Conservation (phyloP, 1,140 invertebrate species). For the Pissodes strobi region DNA sequence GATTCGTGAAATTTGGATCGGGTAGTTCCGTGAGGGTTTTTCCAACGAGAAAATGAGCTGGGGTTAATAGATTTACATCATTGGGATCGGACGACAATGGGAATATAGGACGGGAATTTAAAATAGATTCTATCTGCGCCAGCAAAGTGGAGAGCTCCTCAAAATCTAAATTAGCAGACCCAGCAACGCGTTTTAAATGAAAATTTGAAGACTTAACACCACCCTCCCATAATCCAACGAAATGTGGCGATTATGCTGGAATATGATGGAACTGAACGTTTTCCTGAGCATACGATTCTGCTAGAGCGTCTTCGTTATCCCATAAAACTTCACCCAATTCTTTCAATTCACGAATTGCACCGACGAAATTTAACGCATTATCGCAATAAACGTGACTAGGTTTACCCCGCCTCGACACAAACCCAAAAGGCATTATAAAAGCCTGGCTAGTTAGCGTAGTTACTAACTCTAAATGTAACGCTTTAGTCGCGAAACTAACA, state of each 20-base stretch:
- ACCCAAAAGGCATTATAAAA: constrained; percentile 47
- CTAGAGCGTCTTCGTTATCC: neutral
- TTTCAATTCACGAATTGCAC: constrained; percentile 15
- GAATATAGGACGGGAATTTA: constrained; percentile 45
- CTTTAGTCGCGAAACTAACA: constrained; percentile 15
- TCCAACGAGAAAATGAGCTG: constrained; percentile 51
- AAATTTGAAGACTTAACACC: constrained; percentile 41
- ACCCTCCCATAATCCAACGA: constrained; percentile 55
- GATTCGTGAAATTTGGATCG: constrained; percentile 39
- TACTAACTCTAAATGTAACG: constrained; percentile 35
- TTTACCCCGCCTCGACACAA: constrained; percentile 44
- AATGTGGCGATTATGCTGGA: constrained; percentile 44
- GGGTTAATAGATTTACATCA: constrained; percentile 44
- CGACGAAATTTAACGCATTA: constrained; percentile 27
- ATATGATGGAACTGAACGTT: constrained; percentile 53
- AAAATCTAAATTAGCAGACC: constrained; percentile 40
- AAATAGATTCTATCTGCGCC: constrained; percentile 42
- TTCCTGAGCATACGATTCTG: neutral
- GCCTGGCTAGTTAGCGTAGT: constrained; percentile 20
- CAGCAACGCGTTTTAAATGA: constrained; percentile 39
- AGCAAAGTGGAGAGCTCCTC: constrained; percentile 47
- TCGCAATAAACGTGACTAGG: constrained; percentile 39
- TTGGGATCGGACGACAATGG: constrained; percentile 39
- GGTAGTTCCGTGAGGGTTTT: constrained; percentile 48
- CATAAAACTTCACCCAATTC: neutral